Base-by-base conservation (phyloP, 30 jellyfish, hydroid and myxozoan species). In the Aurelia aurita region DNA sequence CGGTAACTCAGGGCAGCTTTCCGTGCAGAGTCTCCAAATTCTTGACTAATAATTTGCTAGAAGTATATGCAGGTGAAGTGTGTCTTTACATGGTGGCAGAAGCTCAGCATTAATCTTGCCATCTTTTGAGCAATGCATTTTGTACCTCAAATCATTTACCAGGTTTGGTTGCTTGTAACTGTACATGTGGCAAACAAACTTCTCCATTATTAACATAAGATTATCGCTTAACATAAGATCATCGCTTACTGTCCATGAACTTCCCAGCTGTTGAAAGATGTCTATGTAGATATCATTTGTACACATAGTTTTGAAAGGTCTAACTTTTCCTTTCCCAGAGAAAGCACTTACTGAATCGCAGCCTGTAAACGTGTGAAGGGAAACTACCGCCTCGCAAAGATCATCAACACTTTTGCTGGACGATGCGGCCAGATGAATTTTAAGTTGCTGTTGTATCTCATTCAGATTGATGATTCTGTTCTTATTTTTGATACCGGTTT, bases 111-210 rank as follows among this genome's bases (percentile, higher is more conserved):
- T 32, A 49, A 47, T 59, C 21, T 71, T 83, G 47, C 90, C 90
- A 57, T 51, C 83, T 15, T 85, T 74, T 49, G 39, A 43, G 84
- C 92, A 73, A 85, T 74, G 84, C 58, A 85, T 85, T 46, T 57
- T 73, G 77, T 85, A 85, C 85, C 92, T 61, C 74, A 85, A 60
- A 63, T 61, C 92, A 62, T 85, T 82, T 44, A 84, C 62, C 69
- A 49, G 28, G 69, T 32, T 85, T 74, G 87, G 87, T 45, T 74
- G 77, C 87, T 61, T 83, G 65, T 34, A 83, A 69, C 93, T 71
- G 80, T 69, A 69, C 79, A 70, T 28, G 82, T 51, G 79, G 79
- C 93, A 83, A 25, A 72, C 82, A 69, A 71, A 83, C 23, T 57
- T 51, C 80, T 83, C 72, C 53, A 83, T 23, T 43, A 46, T 58